Base-by-base conservation (phyloP, 2,888 invertebrate species). In the Conchocele bisecta region DNA sequence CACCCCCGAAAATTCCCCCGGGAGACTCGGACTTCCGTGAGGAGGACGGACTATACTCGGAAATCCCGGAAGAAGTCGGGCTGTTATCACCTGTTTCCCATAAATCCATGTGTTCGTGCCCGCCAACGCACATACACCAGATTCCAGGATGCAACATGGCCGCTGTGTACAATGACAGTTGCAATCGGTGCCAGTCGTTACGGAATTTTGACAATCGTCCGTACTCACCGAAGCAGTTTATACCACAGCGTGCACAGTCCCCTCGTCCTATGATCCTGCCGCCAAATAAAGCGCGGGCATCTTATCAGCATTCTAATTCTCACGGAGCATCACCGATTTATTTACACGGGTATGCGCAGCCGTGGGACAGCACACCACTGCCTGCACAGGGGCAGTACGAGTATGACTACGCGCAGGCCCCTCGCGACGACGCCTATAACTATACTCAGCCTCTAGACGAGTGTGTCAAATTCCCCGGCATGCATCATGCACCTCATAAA, bases 1-100 rank as follows among this genome's bases (percentile, higher is more conserved):
- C 91, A 11, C 92, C 92, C 9, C 92, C 91, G 2, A 90, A 89
- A 44, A 89, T 91, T 74, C 91, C 91, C 13, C 89, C 90, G 0
- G 90, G 86, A 70, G 88, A 88, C 50, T 77, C 84, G 35, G 88
- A 88, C 15, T 85, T 89, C 5, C 87, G 88, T 7, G 59, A 48
- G 6, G 77, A 77, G 24, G 73, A 73, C 33, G 70, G 67, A 50
- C 60, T 74, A 29, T 76, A 77, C 41, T 79, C 79, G 15, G 70
- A 77, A 59, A 74, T 75, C 35, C 75, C 78, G 20, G 81, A 79
- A 46, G 75, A 72, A 31, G 57, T 69, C 15, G 68, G 76, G 24
- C 85, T 85, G 2, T 68, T 85, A 28, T 87, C 86, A 7, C 85
- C 86, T 44, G 53, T 44, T 29, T 84, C 84, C 41, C 85, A 86